These are phyloP conservation scores for Cebus imitator DNA, from an alignment of 2,113 vertebrate species.

Conservation along the genomic window DNA sequence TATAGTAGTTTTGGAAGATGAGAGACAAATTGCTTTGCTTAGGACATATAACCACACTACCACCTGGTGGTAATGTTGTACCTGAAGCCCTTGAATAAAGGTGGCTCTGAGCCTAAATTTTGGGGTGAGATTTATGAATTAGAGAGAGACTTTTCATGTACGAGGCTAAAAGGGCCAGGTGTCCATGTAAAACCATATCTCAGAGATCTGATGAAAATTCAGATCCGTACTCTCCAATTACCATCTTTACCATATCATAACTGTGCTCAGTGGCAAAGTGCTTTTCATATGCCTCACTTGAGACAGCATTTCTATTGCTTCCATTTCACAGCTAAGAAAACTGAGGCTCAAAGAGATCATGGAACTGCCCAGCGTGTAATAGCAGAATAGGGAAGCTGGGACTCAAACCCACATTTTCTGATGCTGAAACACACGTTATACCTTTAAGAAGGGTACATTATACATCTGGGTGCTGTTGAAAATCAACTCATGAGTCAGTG, in stretches of 20 bases:
- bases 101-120: background rate
- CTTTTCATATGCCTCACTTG: background rate
- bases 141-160: background rate
- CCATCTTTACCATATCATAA: background rate
- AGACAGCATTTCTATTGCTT: too few species aligned
- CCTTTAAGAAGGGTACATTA: background rate
- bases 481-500: background rate
- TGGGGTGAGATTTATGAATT: background rate
- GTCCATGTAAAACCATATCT: background rate
- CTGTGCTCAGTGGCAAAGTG: too few species aligned
- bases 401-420: background rate
- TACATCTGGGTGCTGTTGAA: too few species aligned
- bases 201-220: background rate
- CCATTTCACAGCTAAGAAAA: background rate
- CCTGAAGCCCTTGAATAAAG: background rate
- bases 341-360: background rate
- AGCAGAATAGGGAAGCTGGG: background rate
- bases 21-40: background rate
- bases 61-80: background rate
- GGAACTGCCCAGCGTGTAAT: background rate
- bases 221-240: background rate
- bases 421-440: background rate
- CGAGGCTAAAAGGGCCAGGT: background rate
- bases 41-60: conserved; percentile 40
- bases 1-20: background rate